phyloP scores from a whole-genome alignment of 2,113 vertebrate genomes.

The Podarcis muralis region DNA sequence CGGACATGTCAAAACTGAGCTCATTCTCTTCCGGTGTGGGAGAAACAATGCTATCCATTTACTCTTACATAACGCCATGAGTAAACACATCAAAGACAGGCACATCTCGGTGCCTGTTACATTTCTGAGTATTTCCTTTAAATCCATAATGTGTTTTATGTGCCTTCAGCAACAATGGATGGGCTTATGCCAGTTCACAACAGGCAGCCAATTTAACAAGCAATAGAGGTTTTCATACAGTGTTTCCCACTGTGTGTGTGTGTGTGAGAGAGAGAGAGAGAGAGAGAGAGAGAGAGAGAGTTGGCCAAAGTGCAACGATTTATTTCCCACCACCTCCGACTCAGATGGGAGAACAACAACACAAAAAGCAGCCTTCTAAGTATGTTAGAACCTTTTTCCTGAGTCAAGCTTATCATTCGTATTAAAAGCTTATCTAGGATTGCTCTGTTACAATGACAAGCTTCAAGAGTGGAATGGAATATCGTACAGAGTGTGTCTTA shows the following conservation, averaged over 20 bases:
- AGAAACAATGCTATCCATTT: conserved; percentile 33
- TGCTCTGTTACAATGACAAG: conserved; percentile 45
- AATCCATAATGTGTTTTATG: conserved; percentile 46
- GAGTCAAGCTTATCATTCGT: conserved; percentile 49
- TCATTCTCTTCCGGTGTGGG: not conserved
- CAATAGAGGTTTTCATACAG: conserved; percentile 43
- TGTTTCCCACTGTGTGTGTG: conserved; percentile 25
- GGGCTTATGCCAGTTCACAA: conserved; percentile 22
- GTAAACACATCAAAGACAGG: conserved; percentile 29
- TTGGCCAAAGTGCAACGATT: conserved; percentile 30
- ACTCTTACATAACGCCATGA: conserved; percentile 32
- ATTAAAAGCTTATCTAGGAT: conserved; percentile 52
- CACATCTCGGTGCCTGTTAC: conserved; percentile 24
- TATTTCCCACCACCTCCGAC: not conserved
- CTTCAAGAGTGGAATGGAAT: conserved; percentile 10
- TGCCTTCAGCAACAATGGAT: conserved; percentile 32
- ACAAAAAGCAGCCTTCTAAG: conserved; percentile 30
- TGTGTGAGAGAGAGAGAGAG: too few species aligned
- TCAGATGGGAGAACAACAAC: conserved; percentile 11
- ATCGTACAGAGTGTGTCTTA: conserved; percentile 49
- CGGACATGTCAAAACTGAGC: conserved; percentile 9
- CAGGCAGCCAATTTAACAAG: conserved; percentile 43
- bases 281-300: too few species aligned
- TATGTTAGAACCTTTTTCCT: conserved; percentile 43
- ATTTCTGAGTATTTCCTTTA: conserved; percentile 39